phyloP scores from a whole-genome alignment of 2,888 invertebrate genomes.

The Agapetus fuscipes region DNA sequence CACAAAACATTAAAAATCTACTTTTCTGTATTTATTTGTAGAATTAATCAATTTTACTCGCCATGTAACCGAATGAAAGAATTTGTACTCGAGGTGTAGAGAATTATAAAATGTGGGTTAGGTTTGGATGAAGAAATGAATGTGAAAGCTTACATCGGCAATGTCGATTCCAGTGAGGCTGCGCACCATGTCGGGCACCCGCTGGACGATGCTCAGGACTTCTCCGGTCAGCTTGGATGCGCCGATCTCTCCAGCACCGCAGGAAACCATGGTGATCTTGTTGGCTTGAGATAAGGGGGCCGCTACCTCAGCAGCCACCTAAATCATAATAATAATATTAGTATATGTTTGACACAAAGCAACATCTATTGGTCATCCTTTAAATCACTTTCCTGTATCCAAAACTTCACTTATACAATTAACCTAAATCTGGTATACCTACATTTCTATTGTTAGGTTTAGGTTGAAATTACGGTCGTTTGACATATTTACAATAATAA shows the following conservation, averaged over 20 bases:
- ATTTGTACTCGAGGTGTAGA: too few species aligned
- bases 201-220: conserved; percentile 84
- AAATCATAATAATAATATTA: too few species aligned
- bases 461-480: too few species aligned
- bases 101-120: too few species aligned
- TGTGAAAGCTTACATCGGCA: conserved; percentile 51
- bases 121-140: too few species aligned
- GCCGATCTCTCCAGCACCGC: conserved; percentile 84
- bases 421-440: too few species aligned
- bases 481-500: too few species aligned
- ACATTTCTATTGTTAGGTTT: too few species aligned
- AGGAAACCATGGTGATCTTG: conserved; percentile 94
- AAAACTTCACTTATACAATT: too few species aligned
- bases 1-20: too few species aligned
- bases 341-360: too few species aligned
- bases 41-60: background rate
- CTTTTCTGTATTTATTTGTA: background rate
- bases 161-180: conserved; percentile 91
- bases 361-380: background rate
- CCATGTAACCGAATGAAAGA: too few species aligned
- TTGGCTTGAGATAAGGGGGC: conserved; percentile 90
- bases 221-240: conserved; percentile 92
- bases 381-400: background rate
- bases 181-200: conserved; percentile 86
- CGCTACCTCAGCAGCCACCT: conserved; percentile 95